Conservation (phyloP, 2,797 vertebrate species). For the Eulemur rubriventer region DNA sequence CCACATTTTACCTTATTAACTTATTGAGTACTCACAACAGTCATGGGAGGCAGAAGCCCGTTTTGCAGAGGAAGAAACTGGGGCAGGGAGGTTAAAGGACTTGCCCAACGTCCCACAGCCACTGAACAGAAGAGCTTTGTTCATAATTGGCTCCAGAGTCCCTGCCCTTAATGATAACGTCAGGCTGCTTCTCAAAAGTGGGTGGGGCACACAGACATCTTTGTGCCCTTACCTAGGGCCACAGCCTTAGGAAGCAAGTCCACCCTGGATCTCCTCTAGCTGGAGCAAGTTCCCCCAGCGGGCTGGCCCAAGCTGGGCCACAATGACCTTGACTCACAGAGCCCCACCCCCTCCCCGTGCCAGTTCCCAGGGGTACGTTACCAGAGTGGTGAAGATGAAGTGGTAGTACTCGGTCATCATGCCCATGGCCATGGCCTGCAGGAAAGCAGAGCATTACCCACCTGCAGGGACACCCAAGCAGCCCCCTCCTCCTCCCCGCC, state of each 20-base stretch:
- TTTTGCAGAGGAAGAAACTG: constrained; percentile 56
- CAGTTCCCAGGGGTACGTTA: constrained; percentile 86
- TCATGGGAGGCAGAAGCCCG: not conserved
- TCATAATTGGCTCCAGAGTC: not conserved
- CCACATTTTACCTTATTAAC: not conserved
- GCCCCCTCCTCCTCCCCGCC: too few species aligned
- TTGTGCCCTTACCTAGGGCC: not conserved
- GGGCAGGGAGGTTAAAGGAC: not conserved
- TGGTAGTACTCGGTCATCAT: constrained; percentile 99
- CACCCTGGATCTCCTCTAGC: not conserved
- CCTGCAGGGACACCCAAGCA: rapidly evolving
- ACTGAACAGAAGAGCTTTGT: not conserved
- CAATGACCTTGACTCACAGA: rapidly evolving
- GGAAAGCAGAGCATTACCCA: constrained; percentile 73
- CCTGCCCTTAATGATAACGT: not conserved
- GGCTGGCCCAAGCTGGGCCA: not conserved
- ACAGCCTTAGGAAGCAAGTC: not conserved
- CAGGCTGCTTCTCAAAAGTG: not conserved
- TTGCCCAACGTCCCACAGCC: not conserved
- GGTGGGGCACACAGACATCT: not conserved
- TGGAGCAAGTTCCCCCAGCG: not conserved
- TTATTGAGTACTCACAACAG: not conserved
- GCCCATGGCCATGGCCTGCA: constrained; percentile 98
- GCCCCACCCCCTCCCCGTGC: not conserved
- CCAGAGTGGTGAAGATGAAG: constrained; percentile 99